A percentile compares a stretch with the other conserved stretches of the same genome.
phyloP scores from a whole-genome alignment of 2,888 invertebrate species.

The Coleophora deauratella region DNA sequence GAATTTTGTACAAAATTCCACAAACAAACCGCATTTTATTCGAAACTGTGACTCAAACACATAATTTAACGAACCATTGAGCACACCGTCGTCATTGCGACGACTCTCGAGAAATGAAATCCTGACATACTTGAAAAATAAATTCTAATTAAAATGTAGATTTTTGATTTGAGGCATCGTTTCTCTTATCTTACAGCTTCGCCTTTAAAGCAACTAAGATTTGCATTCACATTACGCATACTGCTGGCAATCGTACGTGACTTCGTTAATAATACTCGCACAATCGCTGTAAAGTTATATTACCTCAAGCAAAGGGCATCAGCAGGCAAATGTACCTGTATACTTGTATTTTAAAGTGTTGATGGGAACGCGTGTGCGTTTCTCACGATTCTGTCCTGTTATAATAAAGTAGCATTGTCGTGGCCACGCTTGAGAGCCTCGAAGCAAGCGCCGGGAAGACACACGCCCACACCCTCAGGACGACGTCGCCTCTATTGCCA shows the following conservation, averaged over 20 bases:
- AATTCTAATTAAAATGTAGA: constrained; percentile 13
- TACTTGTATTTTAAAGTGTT: constrained; percentile 10
- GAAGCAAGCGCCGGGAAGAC: constrained; percentile 45
- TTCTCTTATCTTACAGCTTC: constrained; percentile 11
- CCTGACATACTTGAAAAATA: constrained; percentile 1
- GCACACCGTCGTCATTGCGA: constrained; percentile 17
- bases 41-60: constrained; percentile 22
- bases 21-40: too few species aligned
- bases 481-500: constrained; percentile 18
- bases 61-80: constrained; percentile 44
- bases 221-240: constrained; percentile 20
- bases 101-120: too few species aligned
- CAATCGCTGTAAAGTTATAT: background rate
- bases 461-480: constrained; percentile 56
- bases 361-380: constrained; percentile 36
- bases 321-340: constrained; percentile 1
- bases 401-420: constrained; percentile 60
- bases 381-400: constrained; percentile 58
- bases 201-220: constrained; percentile 18
- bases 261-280: constrained; percentile 7
- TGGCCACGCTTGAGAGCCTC: constrained; percentile 47
- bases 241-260: constrained; percentile 21
- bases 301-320: constrained; percentile 3
- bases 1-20: too few species aligned
- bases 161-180: constrained; percentile 10